These are phyloP conservation scores for Plutella xylostella DNA, from an alignment of 2,888 invertebrate species.

Conservation along the genomic window DNA sequence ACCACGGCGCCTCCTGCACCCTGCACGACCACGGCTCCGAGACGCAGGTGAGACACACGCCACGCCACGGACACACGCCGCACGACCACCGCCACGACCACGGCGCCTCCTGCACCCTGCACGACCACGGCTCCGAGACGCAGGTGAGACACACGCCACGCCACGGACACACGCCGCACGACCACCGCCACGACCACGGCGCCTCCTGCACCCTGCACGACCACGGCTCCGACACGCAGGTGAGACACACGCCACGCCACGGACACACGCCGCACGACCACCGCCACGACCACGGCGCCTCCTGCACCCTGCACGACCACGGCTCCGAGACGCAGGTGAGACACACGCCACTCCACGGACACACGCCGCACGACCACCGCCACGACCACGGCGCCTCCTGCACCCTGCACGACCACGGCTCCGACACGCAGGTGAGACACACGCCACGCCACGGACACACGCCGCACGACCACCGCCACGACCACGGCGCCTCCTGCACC, in stretches of 20 bases:
- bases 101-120: conserved; percentile 89
- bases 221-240: conserved; percentile 80
- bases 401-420: conserved; percentile 24
- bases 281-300: conserved; percentile 17
- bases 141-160: conserved; percentile 73
- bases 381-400: conserved; percentile 19
- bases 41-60: conserved; percentile 56
- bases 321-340: conserved; percentile 56
- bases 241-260: conserved; percentile 74
- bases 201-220: conserved; percentile 89
- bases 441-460: too few species aligned
- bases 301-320: conserved; percentile 24
- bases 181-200: conserved; percentile 88
- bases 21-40: conserved; percentile 86
- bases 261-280: conserved; percentile 77
- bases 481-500: conserved; percentile 20
- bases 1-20: conserved; percentile 90
- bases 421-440: conserved; percentile 57
- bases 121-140: conserved; percentile 82
- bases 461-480: conserved; percentile 47
- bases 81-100: conserved; percentile 89
- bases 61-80: conserved; percentile 87
- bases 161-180: conserved; percentile 85
- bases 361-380: conserved; percentile 55
- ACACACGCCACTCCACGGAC: too few species aligned